These are phyloP conservation scores for Dasypus novemcinctus DNA, from an alignment of 2,113 vertebrate genomes.

Conservation along the genomic window DNA sequence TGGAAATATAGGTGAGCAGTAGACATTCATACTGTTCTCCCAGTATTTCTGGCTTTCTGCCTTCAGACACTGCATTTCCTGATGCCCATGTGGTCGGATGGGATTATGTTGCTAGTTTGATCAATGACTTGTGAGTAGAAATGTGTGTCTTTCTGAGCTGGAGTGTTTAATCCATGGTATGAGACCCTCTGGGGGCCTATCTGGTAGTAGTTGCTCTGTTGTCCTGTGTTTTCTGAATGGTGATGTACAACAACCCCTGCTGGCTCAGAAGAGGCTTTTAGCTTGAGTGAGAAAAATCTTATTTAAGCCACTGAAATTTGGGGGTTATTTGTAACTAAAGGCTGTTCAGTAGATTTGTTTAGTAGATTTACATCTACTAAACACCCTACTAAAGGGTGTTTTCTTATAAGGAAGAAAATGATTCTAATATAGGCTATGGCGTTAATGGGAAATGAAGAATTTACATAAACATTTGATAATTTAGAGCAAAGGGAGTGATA, in stretches of 20 bases:
- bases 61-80: neutral
- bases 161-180: neutral
- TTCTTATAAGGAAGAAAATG: slow-evolving; percentile 45
- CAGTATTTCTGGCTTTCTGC: neutral
- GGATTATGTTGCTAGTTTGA: neutral
- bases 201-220: neutral
- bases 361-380: too few relatives aligned
- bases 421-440: slow-evolving; percentile 5
- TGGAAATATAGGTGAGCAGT: neutral
- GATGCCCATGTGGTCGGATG: neutral
- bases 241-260: neutral
- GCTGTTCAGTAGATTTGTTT: too few relatives aligned
- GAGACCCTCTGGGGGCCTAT: neutral
- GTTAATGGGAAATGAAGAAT: slow-evolving; percentile 1
- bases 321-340: neutral
- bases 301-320: neutral
- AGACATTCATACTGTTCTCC: neutral
- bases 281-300: neutral
- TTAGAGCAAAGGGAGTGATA: neutral
- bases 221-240: neutral
- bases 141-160: neutral
- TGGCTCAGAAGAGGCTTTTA: neutral
- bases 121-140: neutral
- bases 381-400: neutral
- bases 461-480: neutral